These are phyloP conservation scores for Tupaia chinensis DNA, from an alignment of 2,113 vertebrate genomes.

Conservation along the genomic window DNA sequence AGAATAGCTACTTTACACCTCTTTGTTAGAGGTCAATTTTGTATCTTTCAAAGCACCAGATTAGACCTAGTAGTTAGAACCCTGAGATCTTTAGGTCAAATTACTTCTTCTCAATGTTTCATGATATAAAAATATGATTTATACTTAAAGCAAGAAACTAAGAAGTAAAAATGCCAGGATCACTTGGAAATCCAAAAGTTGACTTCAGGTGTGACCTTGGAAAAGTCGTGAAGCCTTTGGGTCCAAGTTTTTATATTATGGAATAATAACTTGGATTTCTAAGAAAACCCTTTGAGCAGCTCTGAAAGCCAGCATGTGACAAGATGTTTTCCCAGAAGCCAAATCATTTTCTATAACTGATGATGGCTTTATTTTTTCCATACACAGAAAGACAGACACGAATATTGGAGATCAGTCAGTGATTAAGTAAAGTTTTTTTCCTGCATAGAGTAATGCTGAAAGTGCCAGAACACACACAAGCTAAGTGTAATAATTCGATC, in stretches of 20 bases:
- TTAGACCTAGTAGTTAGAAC: neutral
- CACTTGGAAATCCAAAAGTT: constrained; percentile 6
- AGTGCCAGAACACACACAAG: neutral
- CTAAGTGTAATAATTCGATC: neutral
- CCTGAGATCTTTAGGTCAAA: neutral
- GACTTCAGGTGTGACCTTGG: constrained; percentile 66
- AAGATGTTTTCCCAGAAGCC: constrained; percentile 39
- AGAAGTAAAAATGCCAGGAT: neutral
- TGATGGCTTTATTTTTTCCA: neutral
- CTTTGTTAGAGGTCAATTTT: neutral
- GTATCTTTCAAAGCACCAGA: neutral
- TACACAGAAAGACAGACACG: neutral
- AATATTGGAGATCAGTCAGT: constrained; percentile 27
- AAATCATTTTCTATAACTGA: neutral
- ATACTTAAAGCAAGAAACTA: neutral
- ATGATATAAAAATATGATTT: neutral
- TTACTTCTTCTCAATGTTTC: neutral
- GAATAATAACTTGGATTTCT: constrained; percentile 61
- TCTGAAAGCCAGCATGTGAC: neutral
- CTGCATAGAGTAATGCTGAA: neutral
- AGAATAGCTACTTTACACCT: neutral
- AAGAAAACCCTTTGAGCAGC: neutral
- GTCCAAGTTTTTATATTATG: neutral
- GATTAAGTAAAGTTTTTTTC: constrained; percentile 58
- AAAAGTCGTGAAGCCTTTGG: constrained; percentile 29